These are phyloP conservation scores for Periplaneta americana DNA, from an alignment of 1,140 invertebrate species.

Conservation along the genomic window DNA sequence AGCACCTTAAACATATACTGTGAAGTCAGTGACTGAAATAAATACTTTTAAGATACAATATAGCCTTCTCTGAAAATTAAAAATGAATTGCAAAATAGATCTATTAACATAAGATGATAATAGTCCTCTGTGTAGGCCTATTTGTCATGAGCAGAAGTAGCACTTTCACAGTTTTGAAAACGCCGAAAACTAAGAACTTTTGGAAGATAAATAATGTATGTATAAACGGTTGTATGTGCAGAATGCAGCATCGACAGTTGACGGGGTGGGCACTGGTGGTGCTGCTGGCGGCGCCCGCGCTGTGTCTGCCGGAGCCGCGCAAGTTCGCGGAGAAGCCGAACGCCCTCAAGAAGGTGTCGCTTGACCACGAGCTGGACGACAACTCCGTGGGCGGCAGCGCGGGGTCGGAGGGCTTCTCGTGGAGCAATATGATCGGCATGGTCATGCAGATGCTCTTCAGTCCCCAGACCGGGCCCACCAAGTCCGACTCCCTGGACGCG, in stretches of 20 bases:
- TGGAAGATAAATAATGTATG: no score
- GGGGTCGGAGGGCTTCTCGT: slow-evolving; percentile 60
- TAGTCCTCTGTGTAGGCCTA: no score
- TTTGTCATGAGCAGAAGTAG: no score
- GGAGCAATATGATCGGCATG: slow-evolving; percentile 80
- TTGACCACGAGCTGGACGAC: slow-evolving; percentile 65
- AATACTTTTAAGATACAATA: no score
- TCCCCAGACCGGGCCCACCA: slow-evolving; percentile 62
- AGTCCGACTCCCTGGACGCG: slow-evolving; percentile 68
- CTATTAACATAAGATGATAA: no score
- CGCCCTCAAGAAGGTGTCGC: slow-evolving; percentile 75
- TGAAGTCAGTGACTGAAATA: no score
- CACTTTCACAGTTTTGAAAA: no score
- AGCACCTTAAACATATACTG: no score
- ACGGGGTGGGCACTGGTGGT: slow-evolving; percentile 42
- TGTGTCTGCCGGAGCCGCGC: slow-evolving; percentile 27
- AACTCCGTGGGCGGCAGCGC: slow-evolving; percentile 60
- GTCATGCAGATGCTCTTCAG: slow-evolving; percentile 82
- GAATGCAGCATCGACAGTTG: slow-evolving; percentile 29
- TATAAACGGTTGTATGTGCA: background rate
- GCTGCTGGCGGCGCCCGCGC: slow-evolving; percentile 35
- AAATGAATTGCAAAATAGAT: no score
- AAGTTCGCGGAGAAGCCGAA: slow-evolving; percentile 86
- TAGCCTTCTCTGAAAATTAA: no score
- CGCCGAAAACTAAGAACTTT: no score